phyloP scores from a whole-genome alignment of 2,797 vertebrate genomes.

The Menidia menidia region DNA sequence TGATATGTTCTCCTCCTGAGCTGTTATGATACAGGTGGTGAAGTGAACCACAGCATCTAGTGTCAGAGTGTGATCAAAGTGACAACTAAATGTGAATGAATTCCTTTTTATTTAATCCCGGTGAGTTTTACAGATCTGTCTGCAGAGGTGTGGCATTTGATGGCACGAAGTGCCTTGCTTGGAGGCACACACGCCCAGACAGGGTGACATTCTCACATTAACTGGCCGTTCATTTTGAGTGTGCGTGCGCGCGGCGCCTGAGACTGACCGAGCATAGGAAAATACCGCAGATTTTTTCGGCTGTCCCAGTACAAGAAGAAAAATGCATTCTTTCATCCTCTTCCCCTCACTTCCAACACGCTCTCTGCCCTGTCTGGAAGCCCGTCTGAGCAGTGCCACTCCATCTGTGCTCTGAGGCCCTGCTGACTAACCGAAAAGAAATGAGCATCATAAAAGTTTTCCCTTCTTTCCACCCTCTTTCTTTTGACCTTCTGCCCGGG shows the following conservation, averaged over 20 bases:
- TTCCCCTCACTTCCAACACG: conserved; percentile 55
- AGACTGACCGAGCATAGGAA: conserved; percentile 59
- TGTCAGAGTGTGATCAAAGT: neutral
- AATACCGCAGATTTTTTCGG: conserved; percentile 69
- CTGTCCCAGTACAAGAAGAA: conserved; percentile 62
- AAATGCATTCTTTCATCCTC: conserved; percentile 74
- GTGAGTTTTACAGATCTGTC: neutral
- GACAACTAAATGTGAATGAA: neutral
- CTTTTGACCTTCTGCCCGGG: conserved; percentile 62
- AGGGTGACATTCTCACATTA: conserved; percentile 61
- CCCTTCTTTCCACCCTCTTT: conserved; percentile 43
- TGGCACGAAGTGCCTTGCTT: conserved; percentile 45
- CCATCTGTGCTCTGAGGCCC: conserved; percentile 8
- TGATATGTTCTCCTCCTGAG: too few relatives aligned
- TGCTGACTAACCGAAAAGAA: conserved; percentile 40
- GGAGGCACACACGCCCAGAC: conserved; percentile 25
- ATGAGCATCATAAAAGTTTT: conserved; percentile 49
- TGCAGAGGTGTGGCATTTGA: neutral
- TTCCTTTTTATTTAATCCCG: neutral
- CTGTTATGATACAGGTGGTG: too few relatives aligned
- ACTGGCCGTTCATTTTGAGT: conserved; percentile 12
- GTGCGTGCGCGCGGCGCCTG: conserved; percentile 33
- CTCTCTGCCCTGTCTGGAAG: conserved; percentile 35
- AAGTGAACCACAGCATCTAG: too few relatives aligned
- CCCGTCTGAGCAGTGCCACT: conserved; percentile 30